Base-by-base conservation (phyloP, 2,888 invertebrate species). In the Himalopsyche anomala region DNA sequence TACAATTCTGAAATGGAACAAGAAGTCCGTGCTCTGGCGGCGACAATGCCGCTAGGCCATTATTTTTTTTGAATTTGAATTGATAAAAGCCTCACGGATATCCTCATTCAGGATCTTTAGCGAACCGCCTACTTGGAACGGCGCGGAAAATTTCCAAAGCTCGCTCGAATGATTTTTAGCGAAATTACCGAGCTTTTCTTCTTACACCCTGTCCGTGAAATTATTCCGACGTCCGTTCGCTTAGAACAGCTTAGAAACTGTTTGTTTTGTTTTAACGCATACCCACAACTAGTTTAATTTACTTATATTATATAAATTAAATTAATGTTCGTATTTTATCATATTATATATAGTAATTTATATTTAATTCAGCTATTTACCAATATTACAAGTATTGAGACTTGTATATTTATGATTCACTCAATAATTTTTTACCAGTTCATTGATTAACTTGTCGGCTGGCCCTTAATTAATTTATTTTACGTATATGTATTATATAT, bases 201-300 rank as follows among this genome's bases (percentile, higher is more conserved):
- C 11, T 36, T 74, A 74, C 74, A 74, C 74, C 74, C 28, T 74
- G 74, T 74, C 74, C 74, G 74, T 74, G 74, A 74, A 74, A 74
- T 74, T 74, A 74, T 36, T 74, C 74, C 74, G 9, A 74, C 74
- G 19, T 74, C 74, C 74, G 74, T 36, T 74, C 5, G 5, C 38
- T 74, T 74, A 28, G 15, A 8, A 51, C 51, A 74, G 8, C 74
- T 9, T 15, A 36, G 74, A 5, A 74, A 74, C 36, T 28, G 36
- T 74, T 38, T 2, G 15, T 5, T 74, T 38, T 4, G 38, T 38
- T 74, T 74, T 74, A 5, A 9, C 74, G 38, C 28, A 19, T 62
- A 62, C 19, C 36, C 28, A 45, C 9, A 45, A 45, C 45, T 45
- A 45, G 9, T 9, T 51, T 15, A 15, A 15, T 51, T 15, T 3